Percentiles rank a stretch among this genome's conserved stretches.
These are phyloP conservation scores for Motacilla alba DNA, from an alignment of 2,113 vertebrate genomes.

Conservation along the genomic window DNA sequence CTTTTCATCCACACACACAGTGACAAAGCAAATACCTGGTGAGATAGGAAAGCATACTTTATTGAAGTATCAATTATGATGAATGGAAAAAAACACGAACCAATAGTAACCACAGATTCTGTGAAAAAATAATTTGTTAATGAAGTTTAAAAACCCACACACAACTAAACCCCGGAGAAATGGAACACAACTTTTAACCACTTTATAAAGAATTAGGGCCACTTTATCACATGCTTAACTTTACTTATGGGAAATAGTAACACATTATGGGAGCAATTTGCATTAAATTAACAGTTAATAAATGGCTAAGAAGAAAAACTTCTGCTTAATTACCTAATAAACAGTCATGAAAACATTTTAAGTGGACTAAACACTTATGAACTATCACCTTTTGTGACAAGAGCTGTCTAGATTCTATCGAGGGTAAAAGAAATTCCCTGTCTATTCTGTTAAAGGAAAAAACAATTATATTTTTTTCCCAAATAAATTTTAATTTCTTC, in stretches of 20 bases:
- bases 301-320: not conserved
- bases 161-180: not conserved
- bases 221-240: not conserved
- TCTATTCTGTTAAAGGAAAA: not conserved
- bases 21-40: not conserved
- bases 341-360: not conserved
- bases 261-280: not conserved
- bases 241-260: not conserved
- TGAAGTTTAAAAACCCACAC: rapidly evolving
- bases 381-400: not conserved
- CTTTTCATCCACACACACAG: not conserved
- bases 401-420: not conserved
- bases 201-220: not conserved
- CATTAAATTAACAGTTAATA: not conserved
- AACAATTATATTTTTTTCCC: not conserved
- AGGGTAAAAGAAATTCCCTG: not conserved
- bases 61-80: not conserved
- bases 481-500: not conserved
- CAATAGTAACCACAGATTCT: not conserved
- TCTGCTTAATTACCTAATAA: conserved; percentile 5
- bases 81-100: not conserved
- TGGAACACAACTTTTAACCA: not conserved
- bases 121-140: not conserved
- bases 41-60: not conserved
- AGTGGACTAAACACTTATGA: not conserved